Conservation (phyloP, 2,888 invertebrate species). For the Amaurobius ferox region DNA sequence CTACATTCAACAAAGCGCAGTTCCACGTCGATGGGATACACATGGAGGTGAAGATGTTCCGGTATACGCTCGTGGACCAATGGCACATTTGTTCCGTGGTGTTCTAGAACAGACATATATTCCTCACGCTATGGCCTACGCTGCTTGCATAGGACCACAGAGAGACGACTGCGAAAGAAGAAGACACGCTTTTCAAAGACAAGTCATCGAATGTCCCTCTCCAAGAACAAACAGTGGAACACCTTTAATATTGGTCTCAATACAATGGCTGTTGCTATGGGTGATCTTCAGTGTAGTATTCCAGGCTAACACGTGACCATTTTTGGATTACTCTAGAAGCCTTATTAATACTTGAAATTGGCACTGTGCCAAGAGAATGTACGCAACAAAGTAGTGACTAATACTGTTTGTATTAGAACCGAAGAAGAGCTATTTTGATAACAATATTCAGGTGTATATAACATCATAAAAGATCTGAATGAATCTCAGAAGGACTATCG, state of each 20-base stretch:
- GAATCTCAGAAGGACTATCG: no score
- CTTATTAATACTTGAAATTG: background rate
- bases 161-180: constrained; percentile 68
- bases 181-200: constrained; percentile 32
- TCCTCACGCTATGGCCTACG: constrained; percentile 89
- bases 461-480: no score
- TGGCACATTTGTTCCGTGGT: constrained; percentile 88
- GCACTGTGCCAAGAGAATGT: background rate
- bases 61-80: constrained; percentile 88
- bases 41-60: constrained; percentile 91
- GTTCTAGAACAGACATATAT: constrained; percentile 91
- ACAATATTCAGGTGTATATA: background rate
- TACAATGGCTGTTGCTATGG: background rate
- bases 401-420: constrained; percentile 1
- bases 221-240: background rate
- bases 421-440: constrained; percentile 6
- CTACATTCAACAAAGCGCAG: constrained; percentile 84
- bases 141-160: constrained; percentile 83
- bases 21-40: constrained; percentile 87
- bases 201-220: background rate
- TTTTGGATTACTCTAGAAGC: background rate
- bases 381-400: constrained; percentile 10
- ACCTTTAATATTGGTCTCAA: background rate
- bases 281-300: background rate
- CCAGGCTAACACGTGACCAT: background rate